phyloP scores from a whole-genome alignment of 2,888 invertebrate genomes.

The Calameuta idolon region DNA sequence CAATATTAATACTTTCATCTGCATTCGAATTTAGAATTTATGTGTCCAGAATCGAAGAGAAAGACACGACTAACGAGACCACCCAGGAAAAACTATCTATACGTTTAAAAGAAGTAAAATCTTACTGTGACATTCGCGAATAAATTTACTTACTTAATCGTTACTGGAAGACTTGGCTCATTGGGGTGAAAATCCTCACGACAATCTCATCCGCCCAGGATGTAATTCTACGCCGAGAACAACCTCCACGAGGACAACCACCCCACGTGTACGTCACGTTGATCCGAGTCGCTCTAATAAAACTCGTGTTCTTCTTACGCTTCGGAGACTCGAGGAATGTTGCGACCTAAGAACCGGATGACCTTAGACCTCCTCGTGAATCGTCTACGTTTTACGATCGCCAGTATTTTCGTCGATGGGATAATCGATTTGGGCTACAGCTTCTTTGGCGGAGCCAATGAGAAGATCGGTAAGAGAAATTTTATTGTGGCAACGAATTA shows the following conservation, averaged over 20 bases:
- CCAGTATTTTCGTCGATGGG: neutral
- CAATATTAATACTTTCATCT: slow-evolving; percentile 1
- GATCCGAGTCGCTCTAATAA: neutral
- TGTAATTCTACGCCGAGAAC: neutral
- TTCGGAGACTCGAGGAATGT: slow-evolving; percentile 7
- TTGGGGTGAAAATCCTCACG: no score
- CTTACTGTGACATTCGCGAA: neutral
- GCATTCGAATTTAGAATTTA: neutral
- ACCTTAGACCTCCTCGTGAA: neutral
- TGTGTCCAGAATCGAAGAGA: neutral
- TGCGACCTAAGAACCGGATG: neutral
- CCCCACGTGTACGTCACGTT: neutral
- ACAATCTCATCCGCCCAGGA: no score
- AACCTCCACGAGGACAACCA: neutral
- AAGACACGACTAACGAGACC: neutral
- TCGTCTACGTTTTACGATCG: neutral
- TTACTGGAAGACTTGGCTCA: neutral
- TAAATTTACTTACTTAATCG: neutral
- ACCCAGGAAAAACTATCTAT: no score
- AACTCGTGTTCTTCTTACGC: slow-evolving; percentile 7
- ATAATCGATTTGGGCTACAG: neutral
- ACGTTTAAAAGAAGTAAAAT: neutral
- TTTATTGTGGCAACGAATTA: no score
- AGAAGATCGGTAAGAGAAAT: no score
- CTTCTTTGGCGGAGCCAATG: no score